phyloP scores from a whole-genome alignment of 2,797 vertebrate species.

The Halcyon chelicuti region DNA sequence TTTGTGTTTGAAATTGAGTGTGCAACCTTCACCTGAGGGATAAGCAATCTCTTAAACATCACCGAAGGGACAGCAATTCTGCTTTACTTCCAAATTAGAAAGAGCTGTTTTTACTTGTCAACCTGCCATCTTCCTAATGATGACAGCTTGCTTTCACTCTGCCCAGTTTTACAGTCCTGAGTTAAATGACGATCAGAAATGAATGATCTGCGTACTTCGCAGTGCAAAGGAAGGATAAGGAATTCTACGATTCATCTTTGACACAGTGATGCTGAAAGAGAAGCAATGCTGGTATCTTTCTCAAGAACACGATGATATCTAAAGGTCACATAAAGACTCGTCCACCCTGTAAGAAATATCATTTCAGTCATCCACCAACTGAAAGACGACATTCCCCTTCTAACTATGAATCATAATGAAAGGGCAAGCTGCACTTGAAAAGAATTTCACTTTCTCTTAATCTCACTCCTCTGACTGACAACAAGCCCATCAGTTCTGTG shows the following conservation, averaged over 20 bases:
- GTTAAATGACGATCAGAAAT: neutral
- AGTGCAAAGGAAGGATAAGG: neutral
- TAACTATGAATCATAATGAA: neutral
- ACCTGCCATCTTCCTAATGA: neutral
- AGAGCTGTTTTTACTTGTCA: neutral
- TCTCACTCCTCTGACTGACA: neutral
- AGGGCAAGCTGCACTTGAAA: neutral
- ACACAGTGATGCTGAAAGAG: neutral
- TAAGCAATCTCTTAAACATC: neutral
- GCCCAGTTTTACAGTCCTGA: neutral
- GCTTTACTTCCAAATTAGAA: neutral
- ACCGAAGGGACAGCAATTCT: neutral
- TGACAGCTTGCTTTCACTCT: neutral
- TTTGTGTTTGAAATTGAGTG: neutral
- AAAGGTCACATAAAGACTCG: neutral
- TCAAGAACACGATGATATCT: neutral
- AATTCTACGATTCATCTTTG: neutral
- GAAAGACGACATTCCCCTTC: neutral
- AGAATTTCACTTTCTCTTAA: neutral
- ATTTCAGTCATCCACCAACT: neutral
- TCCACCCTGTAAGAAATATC: neutral
- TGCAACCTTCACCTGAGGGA: neutral
- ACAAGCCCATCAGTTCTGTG: neutral
- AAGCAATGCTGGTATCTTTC: neutral
- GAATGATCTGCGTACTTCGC: neutral